Conservation (phyloP, 2,113 vertebrate species). For the Glaucidium brasilianum region DNA sequence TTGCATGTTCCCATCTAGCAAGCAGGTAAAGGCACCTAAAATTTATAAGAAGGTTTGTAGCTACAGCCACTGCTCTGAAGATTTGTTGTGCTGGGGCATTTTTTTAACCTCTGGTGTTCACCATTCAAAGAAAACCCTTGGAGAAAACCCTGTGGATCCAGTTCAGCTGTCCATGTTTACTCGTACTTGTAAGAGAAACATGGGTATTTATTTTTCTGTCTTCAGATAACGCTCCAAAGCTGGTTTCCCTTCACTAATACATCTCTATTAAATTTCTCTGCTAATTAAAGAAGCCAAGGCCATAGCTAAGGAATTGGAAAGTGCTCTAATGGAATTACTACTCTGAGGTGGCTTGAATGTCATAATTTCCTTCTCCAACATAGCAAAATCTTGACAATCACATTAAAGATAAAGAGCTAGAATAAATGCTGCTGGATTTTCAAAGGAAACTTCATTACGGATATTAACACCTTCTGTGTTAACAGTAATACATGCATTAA, state of each 20-base stretch:
- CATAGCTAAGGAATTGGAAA: not conserved
- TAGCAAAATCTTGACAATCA: constrained; percentile 6
- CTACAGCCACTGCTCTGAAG: not conserved
- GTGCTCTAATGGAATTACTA: constrained; percentile 23
- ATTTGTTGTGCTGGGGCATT: not conserved
- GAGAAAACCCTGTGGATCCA: not conserved
- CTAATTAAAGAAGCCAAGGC: constrained; percentile 33
- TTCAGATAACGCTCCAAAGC: not conserved
- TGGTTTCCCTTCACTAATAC: not conserved
- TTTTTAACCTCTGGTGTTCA: not conserved
- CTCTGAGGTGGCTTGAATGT: constrained; percentile 22
- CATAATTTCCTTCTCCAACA: not conserved
- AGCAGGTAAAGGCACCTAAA: not conserved
- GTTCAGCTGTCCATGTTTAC: not conserved
- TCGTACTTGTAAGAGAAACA: not conserved
- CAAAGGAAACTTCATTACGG: not conserved
- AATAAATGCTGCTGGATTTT: constrained; percentile 23
- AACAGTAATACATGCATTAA: constrained; percentile 33
- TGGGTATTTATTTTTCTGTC: not conserved
- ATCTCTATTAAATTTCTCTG: not conserved
- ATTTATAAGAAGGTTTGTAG: not conserved
- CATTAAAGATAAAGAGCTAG: not conserved
- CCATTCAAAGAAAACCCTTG: not conserved
- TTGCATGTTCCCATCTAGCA: not conserved
- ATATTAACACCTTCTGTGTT: constrained; percentile 26